Base-by-base conservation (phyloP, 2,888 invertebrate genomes). In the Parnassius mnemosyne region DNA sequence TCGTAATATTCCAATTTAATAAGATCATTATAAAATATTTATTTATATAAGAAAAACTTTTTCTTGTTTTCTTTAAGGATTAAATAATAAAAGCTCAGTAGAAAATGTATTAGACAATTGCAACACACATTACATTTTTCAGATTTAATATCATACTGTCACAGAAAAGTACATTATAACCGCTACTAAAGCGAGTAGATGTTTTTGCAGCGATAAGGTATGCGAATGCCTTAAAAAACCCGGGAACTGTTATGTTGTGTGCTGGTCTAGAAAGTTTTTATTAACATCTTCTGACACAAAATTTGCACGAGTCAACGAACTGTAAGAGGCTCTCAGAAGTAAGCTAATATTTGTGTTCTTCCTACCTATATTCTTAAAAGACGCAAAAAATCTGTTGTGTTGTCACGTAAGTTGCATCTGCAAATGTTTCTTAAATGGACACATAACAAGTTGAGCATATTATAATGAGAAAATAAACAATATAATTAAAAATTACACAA, bases 311-410 rank as follows among this genome's bases (percentile, higher is more conserved):
- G 87, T 89, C 89, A 85, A 81, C 79, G 89, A 87, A 85, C 89
- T 79, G 81, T 72, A 76, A 80, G 79, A 79, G 78, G 78, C 79
- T 83, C 78, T 78, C 77, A 80, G 81, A 84, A 81, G 80, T 82
- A 55, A 84, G 85, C 85, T 85, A 87, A 87, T 89, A 89, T 89
- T 90, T 87, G 81, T 83, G 75, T 81, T 83, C 81, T 82, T 84
- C 83, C 81, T 81, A 78, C 80, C 81, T 80, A 79, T 80, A 84
- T 86, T 82, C 87, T 83, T 72, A 75, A 82, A 86, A 83, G 81
- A 77, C 78, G 25, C 25, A 25, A 75, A 73, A 76, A 79, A 67
- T 66, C 16, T 16, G 16, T 16, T 16, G 1, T 16, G 16, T 67
- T 81, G 85, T 84, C 84, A 77, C 75, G 74, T 72, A 78, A 71